These are phyloP conservation scores for Petrolisthes manimaculis DNA, from an alignment of 2,888 invertebrate genomes.

Conservation along the genomic window DNA sequence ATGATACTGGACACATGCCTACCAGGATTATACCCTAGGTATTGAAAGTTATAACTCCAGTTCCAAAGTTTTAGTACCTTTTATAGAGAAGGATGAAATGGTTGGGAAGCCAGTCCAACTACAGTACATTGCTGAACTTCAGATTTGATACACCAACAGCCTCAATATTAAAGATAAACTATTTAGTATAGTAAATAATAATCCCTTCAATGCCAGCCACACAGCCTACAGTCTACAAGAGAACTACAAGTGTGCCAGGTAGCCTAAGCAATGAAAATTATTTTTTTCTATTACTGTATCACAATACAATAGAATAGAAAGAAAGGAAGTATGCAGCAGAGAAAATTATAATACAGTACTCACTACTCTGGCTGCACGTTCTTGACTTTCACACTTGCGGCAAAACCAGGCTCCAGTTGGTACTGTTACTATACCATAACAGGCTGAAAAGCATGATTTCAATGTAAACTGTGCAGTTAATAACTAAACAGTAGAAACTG, in stretches of 20 bases:
- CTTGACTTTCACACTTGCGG: slow-evolving; percentile 96
- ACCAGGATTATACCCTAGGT: too few species aligned
- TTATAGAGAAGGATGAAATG: too few species aligned
- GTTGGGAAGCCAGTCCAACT: too few species aligned
- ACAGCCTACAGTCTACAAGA: slow-evolving; percentile 9
- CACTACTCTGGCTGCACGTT: slow-evolving; percentile 85
- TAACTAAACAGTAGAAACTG: too few species aligned
- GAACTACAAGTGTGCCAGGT: neutral
- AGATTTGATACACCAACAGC: too few species aligned
- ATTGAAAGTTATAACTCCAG: too few species aligned
- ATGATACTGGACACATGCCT: too few species aligned
- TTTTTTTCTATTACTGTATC: neutral
- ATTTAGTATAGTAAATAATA: too few species aligned
- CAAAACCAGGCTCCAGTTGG: slow-evolving; percentile 99
- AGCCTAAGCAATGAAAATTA: neutral
- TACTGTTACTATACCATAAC: slow-evolving; percentile 97
- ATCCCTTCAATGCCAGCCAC: slow-evolving; percentile 27
- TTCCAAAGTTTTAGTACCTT: too few species aligned
- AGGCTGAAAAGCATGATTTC: slow-evolving; percentile 78
- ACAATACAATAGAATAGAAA: neutral
- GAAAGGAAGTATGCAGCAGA: neutral
- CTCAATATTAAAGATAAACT: too few species aligned
- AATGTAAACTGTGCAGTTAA: too few species aligned
- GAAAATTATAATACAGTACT: slow-evolving; percentile 25
- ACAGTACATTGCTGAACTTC: too few species aligned